phyloP scores from a whole-genome alignment of 2,888 invertebrate genomes.

The Mesochorus sp. region DNA sequence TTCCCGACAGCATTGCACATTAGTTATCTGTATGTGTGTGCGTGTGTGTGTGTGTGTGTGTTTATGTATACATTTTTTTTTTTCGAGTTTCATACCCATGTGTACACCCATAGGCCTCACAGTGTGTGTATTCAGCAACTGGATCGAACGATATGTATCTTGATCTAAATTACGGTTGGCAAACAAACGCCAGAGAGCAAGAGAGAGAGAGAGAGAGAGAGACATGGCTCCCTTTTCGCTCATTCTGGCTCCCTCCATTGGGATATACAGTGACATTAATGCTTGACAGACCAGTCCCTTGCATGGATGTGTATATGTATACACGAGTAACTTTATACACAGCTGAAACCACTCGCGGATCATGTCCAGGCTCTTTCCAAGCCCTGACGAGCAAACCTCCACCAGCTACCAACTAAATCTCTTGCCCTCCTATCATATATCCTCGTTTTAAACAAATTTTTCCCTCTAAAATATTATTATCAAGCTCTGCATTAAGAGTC shows the following conservation, averaged over 20 bases:
- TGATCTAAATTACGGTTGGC: constrained; percentile 42
- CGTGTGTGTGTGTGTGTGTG: not conserved
- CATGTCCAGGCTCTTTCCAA: constrained; percentile 32
- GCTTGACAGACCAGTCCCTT: constrained; percentile 26
- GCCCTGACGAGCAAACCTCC: constrained; percentile 37
- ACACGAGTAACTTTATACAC: not conserved
- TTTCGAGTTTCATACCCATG: no score
- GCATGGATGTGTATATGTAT: not conserved
- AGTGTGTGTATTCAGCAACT: not conserved
- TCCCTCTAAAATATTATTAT: not conserved
- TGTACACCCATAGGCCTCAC: no score
- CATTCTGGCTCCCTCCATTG: not conserved
- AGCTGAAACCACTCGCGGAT: not conserved
- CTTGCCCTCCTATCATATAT: constrained; percentile 3
- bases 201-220: no score
- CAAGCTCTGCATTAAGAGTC: not conserved
- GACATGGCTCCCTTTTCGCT: constrained; percentile 6
- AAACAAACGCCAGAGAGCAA: no score
- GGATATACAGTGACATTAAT: constrained; percentile 40
- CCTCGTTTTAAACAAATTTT: not conserved
- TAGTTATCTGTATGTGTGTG: not conserved
- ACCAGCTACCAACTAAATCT: not conserved
- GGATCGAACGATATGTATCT: constrained; percentile 44
- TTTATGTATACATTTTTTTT: not conserved
- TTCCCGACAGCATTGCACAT: not conserved